Conservation (phyloP, 2,797 vertebrate genomes). For the Alfaro cultratus region DNA sequence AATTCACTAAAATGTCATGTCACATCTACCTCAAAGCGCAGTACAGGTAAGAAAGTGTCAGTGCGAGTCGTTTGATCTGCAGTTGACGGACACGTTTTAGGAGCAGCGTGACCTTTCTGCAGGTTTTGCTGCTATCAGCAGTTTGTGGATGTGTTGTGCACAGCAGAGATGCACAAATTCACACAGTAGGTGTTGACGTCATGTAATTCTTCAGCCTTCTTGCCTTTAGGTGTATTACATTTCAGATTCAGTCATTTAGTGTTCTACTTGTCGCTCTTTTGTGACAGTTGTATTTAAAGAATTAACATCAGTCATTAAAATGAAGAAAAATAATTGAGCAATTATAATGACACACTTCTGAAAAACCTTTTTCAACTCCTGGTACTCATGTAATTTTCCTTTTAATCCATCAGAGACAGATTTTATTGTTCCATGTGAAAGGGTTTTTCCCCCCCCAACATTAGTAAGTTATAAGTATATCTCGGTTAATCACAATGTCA, state of each 20-base stretch:
- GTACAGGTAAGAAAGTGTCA: conserved; percentile 49
- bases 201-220: neutral
- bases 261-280: conserved; percentile 11
- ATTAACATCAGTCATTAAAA: neutral
- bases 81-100: conserved; percentile 43
- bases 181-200: conserved; percentile 19
- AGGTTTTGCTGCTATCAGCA: conserved; percentile 56
- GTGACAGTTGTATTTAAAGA: conserved; percentile 9
- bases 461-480: neutral
- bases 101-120: conserved; percentile 56
- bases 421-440: neutral
- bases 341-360: neutral
- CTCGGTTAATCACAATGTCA: too few species aligned
- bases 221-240: conserved; percentile 3
- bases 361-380: neutral
- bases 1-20: conserved; percentile 59
- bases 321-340: neutral
- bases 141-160: conserved; percentile 35
- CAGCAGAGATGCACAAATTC: conserved; percentile 5
- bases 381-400: neutral
- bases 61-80: conserved; percentile 43
- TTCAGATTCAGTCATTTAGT: conserved; percentile 21
- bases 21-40: conserved; percentile 40
- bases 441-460: too few species aligned
- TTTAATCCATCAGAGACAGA: neutral